phyloP scores from a whole-genome alignment of 2,888 invertebrate species.

The Acanthosepion lycidas region DNA sequence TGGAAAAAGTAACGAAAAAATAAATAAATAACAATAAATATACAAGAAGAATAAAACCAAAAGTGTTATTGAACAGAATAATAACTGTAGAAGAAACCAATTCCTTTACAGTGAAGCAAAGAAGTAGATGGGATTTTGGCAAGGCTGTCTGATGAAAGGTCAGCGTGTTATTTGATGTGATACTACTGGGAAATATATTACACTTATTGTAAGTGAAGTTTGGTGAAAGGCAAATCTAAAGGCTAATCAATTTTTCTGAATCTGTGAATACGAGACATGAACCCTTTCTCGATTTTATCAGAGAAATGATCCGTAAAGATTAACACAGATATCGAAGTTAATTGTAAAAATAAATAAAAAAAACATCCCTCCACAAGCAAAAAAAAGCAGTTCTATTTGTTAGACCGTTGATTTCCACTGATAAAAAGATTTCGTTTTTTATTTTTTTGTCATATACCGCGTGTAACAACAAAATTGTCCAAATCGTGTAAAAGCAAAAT shows the following conservation, averaged over 20 bases:
- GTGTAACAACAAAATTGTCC: too few species aligned
- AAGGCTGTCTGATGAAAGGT: constrained; percentile 20
- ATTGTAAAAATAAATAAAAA: neutral
- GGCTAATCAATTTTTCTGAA: neutral
- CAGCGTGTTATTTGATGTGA: neutral
- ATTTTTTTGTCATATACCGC: too few species aligned
- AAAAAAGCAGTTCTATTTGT: too few species aligned
- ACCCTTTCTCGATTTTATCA: neutral
- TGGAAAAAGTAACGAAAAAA: neutral
- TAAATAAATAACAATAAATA: neutral
- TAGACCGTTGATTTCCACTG: too few species aligned
- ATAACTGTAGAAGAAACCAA: neutral
- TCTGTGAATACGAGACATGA: too few species aligned
- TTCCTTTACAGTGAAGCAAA: neutral
- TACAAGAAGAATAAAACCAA: neutral
- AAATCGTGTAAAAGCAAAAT: too few species aligned
- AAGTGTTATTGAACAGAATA: neutral
- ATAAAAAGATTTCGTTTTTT: too few species aligned
- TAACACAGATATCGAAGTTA: neutral
- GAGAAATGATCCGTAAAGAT: neutral
- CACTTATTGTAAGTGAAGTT: neutral
- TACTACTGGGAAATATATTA: neutral
- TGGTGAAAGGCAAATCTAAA: neutral
- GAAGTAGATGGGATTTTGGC: neutral
- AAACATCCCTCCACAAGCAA: too few species aligned